These are phyloP conservation scores for Ylistrum balloti DNA, from an alignment of 1,140 invertebrate genomes.

Conservation along the genomic window DNA sequence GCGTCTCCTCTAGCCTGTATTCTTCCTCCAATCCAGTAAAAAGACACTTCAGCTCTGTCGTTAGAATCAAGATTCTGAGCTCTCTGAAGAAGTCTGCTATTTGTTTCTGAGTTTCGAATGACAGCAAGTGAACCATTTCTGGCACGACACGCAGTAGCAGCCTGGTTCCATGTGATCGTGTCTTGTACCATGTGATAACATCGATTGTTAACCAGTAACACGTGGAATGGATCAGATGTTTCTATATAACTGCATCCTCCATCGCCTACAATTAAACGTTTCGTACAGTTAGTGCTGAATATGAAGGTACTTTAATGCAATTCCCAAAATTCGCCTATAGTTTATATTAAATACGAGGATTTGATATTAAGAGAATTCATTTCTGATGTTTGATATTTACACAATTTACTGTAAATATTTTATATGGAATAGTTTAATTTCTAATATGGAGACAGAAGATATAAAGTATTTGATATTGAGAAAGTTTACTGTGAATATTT, in stretches of 20 bases:
- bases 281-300: too few relatives aligned
- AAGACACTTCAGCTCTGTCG: not conserved
- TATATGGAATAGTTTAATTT: too few relatives aligned
- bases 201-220: not conserved
- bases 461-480: too few relatives aligned
- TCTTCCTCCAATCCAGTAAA: conserved; percentile 19
- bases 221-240: not conserved
- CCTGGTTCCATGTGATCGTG: not conserved
- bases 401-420: too few relatives aligned
- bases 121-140: not conserved
- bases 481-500: too few relatives aligned
- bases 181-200: not conserved
- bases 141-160: not conserved
- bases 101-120: not conserved
- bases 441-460: too few relatives aligned
- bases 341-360: too few relatives aligned
- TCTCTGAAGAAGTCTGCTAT: not conserved
- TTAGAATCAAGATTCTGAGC: not conserved
- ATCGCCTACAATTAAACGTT: not conserved
- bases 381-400: too few relatives aligned
- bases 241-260: not conserved
- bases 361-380: too few relatives aligned
- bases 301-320: not conserved
- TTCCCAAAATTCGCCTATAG: too few relatives aligned
- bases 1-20: not conserved